Conservation (phyloP, 2,797 vertebrate species). For the Propithecus deckenii region DNA sequence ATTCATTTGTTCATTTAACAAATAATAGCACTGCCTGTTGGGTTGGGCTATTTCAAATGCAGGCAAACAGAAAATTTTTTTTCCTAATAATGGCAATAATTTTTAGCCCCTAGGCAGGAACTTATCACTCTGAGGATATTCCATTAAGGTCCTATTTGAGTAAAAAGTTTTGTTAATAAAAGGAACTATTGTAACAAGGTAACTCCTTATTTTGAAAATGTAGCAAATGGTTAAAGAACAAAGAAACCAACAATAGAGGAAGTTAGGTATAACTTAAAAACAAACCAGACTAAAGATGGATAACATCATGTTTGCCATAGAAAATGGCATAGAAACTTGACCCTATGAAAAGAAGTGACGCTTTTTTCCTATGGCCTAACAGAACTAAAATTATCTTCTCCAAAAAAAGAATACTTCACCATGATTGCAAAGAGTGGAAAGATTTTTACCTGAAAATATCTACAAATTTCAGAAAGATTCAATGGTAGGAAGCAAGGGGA, state of each 20-base stretch:
- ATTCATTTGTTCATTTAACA: constrained; percentile 50
- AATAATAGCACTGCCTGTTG: background rate
- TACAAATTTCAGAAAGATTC: background rate
- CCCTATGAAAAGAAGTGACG: background rate
- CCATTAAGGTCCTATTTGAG: constrained; percentile 18
- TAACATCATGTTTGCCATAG: background rate
- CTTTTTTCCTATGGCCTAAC: background rate
- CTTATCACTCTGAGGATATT: constrained; percentile 53
- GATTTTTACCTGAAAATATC: background rate
- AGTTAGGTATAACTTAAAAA: background rate
- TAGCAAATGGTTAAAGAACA: constrained; percentile 1
- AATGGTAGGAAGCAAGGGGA: background rate
- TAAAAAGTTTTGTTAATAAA: background rate
- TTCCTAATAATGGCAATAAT: constrained; percentile 51
- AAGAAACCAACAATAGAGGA: background rate
- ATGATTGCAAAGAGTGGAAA: background rate
- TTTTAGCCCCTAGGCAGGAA: constrained; percentile 48
- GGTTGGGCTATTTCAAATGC: constrained; percentile 40
- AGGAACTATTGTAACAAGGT: background rate
- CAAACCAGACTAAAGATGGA: background rate
- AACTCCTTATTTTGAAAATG: constrained; percentile 33
- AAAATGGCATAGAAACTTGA: background rate
- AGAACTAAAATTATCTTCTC: background rate
- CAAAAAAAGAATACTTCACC: background rate
- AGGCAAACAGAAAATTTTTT: constrained; percentile 43